Base-by-base conservation (phyloP, 2,113 vertebrate species). In the Macrotis lagotis region DNA sequence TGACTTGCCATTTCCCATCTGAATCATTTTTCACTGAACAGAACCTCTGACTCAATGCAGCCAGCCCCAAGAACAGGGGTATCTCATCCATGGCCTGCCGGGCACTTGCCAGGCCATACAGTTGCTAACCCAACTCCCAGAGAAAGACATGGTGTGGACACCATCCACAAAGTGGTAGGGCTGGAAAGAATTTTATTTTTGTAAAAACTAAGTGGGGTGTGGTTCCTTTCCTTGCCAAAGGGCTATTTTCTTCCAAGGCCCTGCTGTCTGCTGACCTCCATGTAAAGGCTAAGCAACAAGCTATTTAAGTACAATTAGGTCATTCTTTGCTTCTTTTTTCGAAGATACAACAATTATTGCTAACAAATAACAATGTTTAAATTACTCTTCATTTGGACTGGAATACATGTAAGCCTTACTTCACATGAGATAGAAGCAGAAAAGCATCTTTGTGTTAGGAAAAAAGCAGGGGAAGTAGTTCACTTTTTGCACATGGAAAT, bases 251-350 rank as follows among this genome's bases (percentile, higher is more conserved):
- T 98, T 97, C 98, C 97, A 98, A 98, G 96, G 98, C 97, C 97
- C 97, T 97, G 97, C 91, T 92, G 97, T 97, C 97, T 98, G 98
- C 98, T 97, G 98, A 98, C 97, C 97, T 98, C 96, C 97, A 95
- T 98, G 98, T 98, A 94, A 96, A 98, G 97, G 95, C 96, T 98
- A 97, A 98, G 98, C 98, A 95, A 97, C 97, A 92, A 95, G 98
- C 98, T 98, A 98, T 99, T 98, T 98, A 98, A 96, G 94, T 98
- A 95, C 98, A 95, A 95, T 97, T 97, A 98, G 97, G 95, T 98
- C 96, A 97, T 51, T 53, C 93, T 94, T 44, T 92, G 91, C 59
- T 91, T 96, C 94, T 94, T 95, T 96, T 97, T 97, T 96, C 31
- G 16, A 95, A 96, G 92, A 97, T 89, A 90, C 92, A 94, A 94